These are phyloP conservation scores for Peromyscus nudipes DNA, from an alignment of 2,797 vertebrate genomes.

Conservation along the genomic window DNA sequence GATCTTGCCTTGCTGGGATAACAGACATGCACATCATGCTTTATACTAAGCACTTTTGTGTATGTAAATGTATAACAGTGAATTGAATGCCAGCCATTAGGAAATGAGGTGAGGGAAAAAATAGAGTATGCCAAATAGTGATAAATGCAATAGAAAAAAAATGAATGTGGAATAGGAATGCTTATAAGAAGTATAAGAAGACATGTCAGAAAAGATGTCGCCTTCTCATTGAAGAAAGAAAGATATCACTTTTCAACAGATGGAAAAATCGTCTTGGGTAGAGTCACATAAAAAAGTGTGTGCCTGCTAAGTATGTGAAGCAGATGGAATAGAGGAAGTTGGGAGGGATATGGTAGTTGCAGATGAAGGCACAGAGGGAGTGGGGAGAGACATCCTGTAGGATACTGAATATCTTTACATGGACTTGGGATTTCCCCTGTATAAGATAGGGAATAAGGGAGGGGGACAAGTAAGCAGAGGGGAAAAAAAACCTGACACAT, in stretches of 20 bases:
- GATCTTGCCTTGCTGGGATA: background rate
- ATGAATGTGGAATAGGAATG: background rate
- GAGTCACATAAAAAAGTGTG: background rate
- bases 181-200: background rate
- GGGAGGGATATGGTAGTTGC: background rate
- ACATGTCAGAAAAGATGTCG: background rate
- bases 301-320: background rate
- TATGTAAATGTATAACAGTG: background rate
- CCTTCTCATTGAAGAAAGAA: slow-evolving; percentile 6
- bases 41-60: background rate
- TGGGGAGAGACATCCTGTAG: background rate
- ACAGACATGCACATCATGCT: background rate
- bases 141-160: background rate
- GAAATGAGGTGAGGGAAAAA: background rate
- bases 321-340: background rate
- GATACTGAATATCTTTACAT: background rate
- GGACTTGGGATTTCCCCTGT: background rate
- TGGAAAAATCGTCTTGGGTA: background rate
- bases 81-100: background rate
- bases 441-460: background rate
- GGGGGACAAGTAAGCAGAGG: background rate
- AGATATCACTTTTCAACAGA: background rate
- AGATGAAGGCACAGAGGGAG: background rate
- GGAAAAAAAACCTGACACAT: background rate
- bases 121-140: background rate